Conservation (phyloP, 2,888 invertebrate genomes). For the Lepas anatifera region DNA sequence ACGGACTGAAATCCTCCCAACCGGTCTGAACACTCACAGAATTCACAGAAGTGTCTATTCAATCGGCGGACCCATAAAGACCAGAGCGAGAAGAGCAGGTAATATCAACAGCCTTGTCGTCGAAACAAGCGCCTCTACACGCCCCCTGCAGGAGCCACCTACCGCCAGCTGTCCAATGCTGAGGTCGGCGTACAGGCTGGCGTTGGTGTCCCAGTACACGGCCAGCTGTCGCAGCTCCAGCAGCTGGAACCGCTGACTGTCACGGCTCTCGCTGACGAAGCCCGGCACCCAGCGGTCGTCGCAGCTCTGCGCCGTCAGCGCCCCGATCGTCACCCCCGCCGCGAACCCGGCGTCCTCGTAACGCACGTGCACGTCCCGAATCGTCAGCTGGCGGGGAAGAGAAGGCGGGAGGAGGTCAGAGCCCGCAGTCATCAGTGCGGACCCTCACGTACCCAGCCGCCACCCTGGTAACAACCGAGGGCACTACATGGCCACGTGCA, state of each 20-base stretch:
- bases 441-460: too few species aligned
- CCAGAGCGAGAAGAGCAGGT: too few species aligned
- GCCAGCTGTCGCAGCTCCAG: constrained; percentile 78
- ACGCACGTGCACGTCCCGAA: constrained; percentile 88
- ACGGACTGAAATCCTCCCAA: too few species aligned
- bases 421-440: neutral
- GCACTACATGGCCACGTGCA: too few species aligned
- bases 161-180: constrained; percentile 57
- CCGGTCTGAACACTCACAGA: too few species aligned
- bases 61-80: too few species aligned
- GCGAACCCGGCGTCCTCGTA: constrained; percentile 84
- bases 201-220: constrained; percentile 76
- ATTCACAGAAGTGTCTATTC: too few species aligned
- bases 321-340: constrained; percentile 74
- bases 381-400: constrained; percentile 65
- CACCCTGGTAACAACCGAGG: too few species aligned
- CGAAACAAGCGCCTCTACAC: too few species aligned
- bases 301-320: constrained; percentile 83
- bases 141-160: too few species aligned
- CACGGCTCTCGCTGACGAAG: constrained; percentile 38
- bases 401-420: constrained; percentile 30
- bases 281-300: constrained; percentile 73
- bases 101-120: too few species aligned
- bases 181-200: constrained; percentile 53
- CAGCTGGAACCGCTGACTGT: constrained; percentile 58